Conservation (phyloP, 1,140 invertebrate species). For the Protaetia brevitarsis region DNA sequence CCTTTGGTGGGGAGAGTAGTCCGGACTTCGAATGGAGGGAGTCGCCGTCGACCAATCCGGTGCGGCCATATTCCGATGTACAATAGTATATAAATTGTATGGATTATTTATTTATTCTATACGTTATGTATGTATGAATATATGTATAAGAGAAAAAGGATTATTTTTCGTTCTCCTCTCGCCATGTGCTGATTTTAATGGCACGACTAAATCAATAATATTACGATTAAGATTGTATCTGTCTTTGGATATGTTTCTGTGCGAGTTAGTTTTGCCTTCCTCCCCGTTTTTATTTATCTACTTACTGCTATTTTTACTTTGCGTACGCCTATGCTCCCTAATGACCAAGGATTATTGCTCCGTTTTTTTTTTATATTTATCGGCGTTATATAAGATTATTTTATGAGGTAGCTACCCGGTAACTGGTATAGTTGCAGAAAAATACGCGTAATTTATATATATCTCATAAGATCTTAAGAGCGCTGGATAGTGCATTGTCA, state of each 20-base stretch:
- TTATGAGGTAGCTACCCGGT: no score
- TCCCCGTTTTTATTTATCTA: neutral
- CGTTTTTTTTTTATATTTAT: no score
- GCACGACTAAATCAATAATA: conserved; percentile 39
- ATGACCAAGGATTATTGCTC: no score
- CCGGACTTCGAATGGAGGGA: conserved; percentile 40
- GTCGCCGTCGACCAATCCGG: neutral
- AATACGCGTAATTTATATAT: no score
- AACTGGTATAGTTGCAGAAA: no score
- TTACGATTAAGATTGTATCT: conserved; percentile 33
- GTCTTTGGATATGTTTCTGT: neutral
- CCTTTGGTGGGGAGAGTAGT: conserved; percentile 40
- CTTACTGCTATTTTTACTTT: no score
- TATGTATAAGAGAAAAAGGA: conserved; percentile 48
- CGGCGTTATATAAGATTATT: no score
- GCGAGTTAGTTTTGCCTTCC: neutral
- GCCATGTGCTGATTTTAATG: conserved; percentile 35
- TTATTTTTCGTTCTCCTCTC: conserved; percentile 37
- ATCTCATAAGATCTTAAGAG: no score
- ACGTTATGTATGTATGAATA: conserved; percentile 50
- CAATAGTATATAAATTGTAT: conserved; percentile 52
- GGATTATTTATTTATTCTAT: conserved; percentile 52
- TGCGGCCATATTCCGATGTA: conserved; percentile 40
- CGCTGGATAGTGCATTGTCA: no score
- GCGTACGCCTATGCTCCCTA: no score